Evolutionary conservation across 2,113 vertebrate species (phyloP).

Genomic region (Petroica traversi): DNA sequence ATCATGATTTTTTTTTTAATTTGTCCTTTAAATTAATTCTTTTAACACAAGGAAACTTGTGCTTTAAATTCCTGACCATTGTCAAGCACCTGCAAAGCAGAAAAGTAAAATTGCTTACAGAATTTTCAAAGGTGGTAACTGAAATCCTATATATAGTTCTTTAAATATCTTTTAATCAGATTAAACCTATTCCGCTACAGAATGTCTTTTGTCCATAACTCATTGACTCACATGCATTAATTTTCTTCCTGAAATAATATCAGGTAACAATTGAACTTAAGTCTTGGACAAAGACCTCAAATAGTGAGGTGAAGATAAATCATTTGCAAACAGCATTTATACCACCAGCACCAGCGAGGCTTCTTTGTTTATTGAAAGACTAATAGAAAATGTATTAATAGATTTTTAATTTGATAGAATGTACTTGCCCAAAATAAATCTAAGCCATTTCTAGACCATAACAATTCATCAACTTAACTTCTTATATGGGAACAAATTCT

Average conservation of each 20-base stretch:
- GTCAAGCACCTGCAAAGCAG: not conserved
- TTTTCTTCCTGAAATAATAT: not conserved
- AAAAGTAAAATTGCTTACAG: not conserved
- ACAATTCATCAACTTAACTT: constrained; percentile 12
- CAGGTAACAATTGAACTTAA: not conserved
- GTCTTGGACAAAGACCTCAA: not conserved
- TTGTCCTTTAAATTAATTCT: not conserved
- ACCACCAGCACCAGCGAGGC: not conserved
- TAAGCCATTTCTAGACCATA: not conserved
- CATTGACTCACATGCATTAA: not conserved
- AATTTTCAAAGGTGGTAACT: not conserved
- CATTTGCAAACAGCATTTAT: not conserved
- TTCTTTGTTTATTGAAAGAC: not conserved
- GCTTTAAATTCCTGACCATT: not conserved
- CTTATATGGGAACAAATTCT: not conserved
- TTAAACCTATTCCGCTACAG: not conserved
- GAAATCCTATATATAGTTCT: not conserved
- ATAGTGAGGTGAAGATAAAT: not conserved
- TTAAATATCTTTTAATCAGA: not conserved
- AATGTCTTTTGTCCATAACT: not conserved
- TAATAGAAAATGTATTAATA: not conserved
- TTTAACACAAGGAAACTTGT: not conserved
- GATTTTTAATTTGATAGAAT: not conserved
- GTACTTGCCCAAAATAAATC: not conserved
- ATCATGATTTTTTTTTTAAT: not conserved